Evolutionary conservation across 2,888 invertebrate species (phyloP).

Genomic region (Ormyrus thymus): DNA sequence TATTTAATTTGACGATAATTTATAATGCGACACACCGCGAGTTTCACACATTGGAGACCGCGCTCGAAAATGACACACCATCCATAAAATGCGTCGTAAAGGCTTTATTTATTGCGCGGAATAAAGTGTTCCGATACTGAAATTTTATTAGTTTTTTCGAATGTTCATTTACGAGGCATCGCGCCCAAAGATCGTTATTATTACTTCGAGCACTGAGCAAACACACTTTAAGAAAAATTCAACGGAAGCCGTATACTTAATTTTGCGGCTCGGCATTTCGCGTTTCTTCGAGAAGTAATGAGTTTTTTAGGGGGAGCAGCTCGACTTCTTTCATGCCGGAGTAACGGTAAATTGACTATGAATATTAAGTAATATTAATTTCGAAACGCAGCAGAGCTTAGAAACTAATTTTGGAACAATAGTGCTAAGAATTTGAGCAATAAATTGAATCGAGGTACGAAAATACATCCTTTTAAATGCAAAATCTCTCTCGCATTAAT

Average conservation of each 20-base stretch:
- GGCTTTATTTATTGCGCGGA: conserved; percentile 43
- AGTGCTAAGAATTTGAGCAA: background rate
- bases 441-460: background rate
- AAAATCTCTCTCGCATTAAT: conserved; percentile 8
- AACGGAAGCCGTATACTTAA: background rate
- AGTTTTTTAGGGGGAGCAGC: too few species aligned
- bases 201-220: background rate
- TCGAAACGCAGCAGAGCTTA: background rate
- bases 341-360: too few species aligned
- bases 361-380: too few species aligned
- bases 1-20: conserved; percentile 49
- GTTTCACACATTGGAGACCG: conserved; percentile 34
- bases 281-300: too few species aligned
- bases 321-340: too few species aligned
- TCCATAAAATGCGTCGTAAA: conserved; percentile 48
- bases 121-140: conserved; percentile 47
- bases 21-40: conserved; percentile 34
- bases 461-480: background rate
- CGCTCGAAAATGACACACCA: conserved; percentile 32
- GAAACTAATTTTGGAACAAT: background rate
- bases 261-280: background rate
- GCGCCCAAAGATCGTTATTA: conserved; percentile 25
- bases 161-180: conserved; percentile 36
- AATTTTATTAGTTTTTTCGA: conserved; percentile 33
- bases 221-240: background rate